A percentile compares a stretch with the other conserved stretches of the same genome.
Evolutionary conservation across 2,888 invertebrate species (phyloP).

Genomic region (Hymenopus coronatus): DNA sequence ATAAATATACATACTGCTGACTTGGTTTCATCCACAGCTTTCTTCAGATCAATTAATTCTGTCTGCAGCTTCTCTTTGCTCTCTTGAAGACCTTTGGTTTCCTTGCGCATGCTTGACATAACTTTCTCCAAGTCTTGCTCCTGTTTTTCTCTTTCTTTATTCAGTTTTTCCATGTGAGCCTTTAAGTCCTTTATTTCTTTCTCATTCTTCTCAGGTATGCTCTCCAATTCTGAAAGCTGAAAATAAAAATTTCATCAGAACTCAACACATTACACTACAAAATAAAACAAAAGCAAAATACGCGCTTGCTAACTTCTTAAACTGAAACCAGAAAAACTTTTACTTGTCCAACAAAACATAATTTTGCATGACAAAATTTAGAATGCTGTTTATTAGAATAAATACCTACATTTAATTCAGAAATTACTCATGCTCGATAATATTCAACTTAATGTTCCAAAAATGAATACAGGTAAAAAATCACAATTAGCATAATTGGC

Average conservation of each 20-base stretch:
- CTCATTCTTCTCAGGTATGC: constrained; percentile 70
- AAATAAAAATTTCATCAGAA: neutral
- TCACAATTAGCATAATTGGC: no score
- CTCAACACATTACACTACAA: neutral
- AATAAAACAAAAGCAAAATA: neutral
- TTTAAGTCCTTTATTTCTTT: constrained; percentile 67
- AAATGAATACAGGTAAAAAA: no score
- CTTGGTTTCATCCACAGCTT: constrained; percentile 68
- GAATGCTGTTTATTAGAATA: no score
- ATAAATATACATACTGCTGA: constrained; percentile 45
- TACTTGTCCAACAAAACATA: no score
- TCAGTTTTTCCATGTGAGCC: constrained; percentile 53
- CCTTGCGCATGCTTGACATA: constrained; percentile 61
- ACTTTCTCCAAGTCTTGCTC: constrained; percentile 57
- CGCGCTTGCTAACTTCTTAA: neutral
- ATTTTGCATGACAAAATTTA: no score
- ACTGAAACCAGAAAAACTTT: neutral
- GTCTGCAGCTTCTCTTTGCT: constrained; percentile 67
- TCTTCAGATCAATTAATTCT: constrained; percentile 65
- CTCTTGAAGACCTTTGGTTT: constrained; percentile 68
- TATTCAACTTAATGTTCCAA: no score
- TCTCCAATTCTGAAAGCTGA: constrained; percentile 50
- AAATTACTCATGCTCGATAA: no score
- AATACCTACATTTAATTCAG: no score
- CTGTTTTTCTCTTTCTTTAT: constrained; percentile 51